Evolutionary conservation across 1,140 invertebrate genomes (phyloP).

Genomic region (Drosophila arawakana): DNA sequence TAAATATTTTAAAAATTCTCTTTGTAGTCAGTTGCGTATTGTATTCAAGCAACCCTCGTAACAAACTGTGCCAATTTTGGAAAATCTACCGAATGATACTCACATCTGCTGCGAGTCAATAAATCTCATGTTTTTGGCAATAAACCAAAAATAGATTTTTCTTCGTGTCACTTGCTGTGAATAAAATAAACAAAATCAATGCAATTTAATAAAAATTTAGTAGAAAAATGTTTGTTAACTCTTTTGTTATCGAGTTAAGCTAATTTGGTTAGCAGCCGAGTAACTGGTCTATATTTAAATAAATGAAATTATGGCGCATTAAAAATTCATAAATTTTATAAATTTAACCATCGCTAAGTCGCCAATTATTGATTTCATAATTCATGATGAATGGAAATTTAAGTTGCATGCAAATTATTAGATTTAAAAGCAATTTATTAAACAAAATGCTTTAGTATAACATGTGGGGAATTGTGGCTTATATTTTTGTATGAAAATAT

Average conservation of each 20-base stretch:
- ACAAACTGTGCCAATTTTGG: too few species aligned
- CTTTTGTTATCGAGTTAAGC: neutral
- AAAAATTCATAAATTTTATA: slow-evolving; percentile 68
- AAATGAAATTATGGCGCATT: slow-evolving; percentile 50
- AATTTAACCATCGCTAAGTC: slow-evolving; percentile 26
- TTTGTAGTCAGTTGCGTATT: too few species aligned
- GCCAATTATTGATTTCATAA: slow-evolving; percentile 22
- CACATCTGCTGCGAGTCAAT: too few species aligned
- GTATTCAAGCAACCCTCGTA: too few species aligned
- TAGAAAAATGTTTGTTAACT: slow-evolving; percentile 1
- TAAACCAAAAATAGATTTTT: too few species aligned
- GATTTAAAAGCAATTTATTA: slow-evolving; percentile 73
- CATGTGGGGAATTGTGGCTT: slow-evolving; percentile 3
- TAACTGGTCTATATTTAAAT: slow-evolving; percentile 40
- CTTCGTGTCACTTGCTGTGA: too few species aligned
- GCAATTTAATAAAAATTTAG: neutral
- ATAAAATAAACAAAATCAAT: too few species aligned
- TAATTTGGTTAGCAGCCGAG: neutral
- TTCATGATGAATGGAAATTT: slow-evolving; percentile 68
- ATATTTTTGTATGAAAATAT: slow-evolving; percentile 14
- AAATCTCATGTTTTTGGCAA: too few species aligned
- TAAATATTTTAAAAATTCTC: too few species aligned
- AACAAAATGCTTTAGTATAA: neutral
- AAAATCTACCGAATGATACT: too few species aligned
- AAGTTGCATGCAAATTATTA: slow-evolving; percentile 70